Evolutionary conservation across 1,140 invertebrate genomes (phyloP).

Genomic region (Hormaphis cornu): DNA sequence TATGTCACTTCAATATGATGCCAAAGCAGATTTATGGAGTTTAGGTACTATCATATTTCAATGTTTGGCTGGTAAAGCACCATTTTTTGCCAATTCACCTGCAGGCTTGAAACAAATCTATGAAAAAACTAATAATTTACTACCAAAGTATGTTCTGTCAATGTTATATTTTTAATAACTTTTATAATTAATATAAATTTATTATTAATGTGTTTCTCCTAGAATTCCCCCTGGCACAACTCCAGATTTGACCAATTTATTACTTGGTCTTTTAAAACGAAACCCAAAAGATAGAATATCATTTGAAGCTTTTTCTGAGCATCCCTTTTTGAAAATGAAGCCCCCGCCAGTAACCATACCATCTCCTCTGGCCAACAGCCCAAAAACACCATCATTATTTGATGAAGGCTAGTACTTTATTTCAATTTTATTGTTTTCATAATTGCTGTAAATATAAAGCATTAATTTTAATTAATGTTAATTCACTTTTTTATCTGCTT

Average conservation of each 20-base stretch:
- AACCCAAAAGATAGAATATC: conserved; percentile 92
- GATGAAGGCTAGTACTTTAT: background rate
- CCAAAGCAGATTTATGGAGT: conserved; percentile 98
- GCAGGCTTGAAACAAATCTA: conserved; percentile 95
- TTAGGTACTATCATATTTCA: conserved; percentile 98
- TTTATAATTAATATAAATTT: background rate
- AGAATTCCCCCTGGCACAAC: conserved; percentile 91
- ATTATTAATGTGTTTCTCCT: conserved; percentile 40
- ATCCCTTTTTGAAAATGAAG: conserved; percentile 68
- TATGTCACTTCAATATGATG: conserved; percentile 97
- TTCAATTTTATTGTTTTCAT: too few relatives aligned
- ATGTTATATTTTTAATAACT: conserved; percentile 1
- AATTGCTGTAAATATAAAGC: too few relatives aligned
- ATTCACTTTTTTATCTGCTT: too few relatives aligned
- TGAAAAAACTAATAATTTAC: conserved; percentile 89
- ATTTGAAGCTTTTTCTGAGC: conserved; percentile 90
- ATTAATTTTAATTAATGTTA: too few relatives aligned
- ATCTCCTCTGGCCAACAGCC: conserved; percentile 40
- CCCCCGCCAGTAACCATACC: conserved; percentile 40
- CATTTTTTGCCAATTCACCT: conserved; percentile 96
- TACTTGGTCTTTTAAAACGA: conserved; percentile 75
- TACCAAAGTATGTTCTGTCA: conserved; percentile 69
- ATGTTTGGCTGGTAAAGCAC: conserved; percentile 95
- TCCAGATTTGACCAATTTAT: conserved; percentile 72
- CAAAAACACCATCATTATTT: conserved; percentile 17